Percentiles rank a stretch among this genome's conserved stretches.
phyloP scores from a whole-genome alignment of 1,140 invertebrate genomes.

The Yoshiicerus persimilis region DNA sequence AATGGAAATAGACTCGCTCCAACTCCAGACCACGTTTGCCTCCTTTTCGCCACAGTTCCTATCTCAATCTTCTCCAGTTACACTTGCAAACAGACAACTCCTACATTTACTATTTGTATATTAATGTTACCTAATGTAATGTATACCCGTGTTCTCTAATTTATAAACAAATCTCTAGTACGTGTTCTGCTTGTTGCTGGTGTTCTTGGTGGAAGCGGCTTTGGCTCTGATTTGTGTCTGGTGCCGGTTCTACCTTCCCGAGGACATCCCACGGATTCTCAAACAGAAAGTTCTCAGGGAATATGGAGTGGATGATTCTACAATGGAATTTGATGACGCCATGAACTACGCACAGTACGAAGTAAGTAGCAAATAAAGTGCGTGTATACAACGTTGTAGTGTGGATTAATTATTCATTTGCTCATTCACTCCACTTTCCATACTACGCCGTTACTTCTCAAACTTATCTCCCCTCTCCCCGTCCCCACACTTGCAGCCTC shows the following conservation, averaged over 20 bases:
- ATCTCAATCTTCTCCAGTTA: background rate
- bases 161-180: constrained; percentile 54
- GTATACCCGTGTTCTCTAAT: background rate
- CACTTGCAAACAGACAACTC: background rate
- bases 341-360: constrained; percentile 60
- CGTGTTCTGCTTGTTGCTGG: constrained; percentile 57
- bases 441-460: background rate
- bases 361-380: constrained; percentile 50
- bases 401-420: background rate
- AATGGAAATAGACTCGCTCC: background rate
- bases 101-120: background rate
- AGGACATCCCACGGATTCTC: constrained; percentile 55
- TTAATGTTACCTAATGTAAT: background rate
- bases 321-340: constrained; percentile 55
- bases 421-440: background rate
- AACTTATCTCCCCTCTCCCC: background rate
- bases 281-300: constrained; percentile 53
- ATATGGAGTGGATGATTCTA: constrained; percentile 55
- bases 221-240: constrained; percentile 48
- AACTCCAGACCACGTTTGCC: background rate
- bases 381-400: background rate
- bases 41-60: background rate
- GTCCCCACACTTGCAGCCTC: background rate
- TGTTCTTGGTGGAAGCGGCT: constrained; percentile 52
- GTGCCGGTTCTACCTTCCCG: constrained; percentile 54